Evolutionary conservation across 1,140 invertebrate species (phyloP), one percentile per base, ranked within the genome.

Genomic region (Dreissena polymorpha): DNA sequence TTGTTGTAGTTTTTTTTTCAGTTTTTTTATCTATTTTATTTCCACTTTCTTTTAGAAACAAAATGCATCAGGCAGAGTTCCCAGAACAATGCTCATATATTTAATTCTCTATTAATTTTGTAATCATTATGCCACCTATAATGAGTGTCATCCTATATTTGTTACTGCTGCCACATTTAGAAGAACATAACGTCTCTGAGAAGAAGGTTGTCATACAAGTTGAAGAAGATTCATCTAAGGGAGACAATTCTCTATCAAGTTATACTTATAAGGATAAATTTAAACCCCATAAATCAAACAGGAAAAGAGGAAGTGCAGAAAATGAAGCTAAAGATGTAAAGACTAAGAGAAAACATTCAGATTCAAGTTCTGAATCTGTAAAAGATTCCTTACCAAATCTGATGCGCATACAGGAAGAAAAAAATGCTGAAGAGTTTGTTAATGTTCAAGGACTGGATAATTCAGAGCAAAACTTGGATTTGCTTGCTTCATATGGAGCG

Each of bases 161-260:
- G 39, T 39, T 39, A 68, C 14, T 27, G 67, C 29, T 68, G 23
- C 29, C 23, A 7, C 12, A 39, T 39, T 39, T 25, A 18, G 74
- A 76, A 16, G 64, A 78, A 23, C 60, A 53, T 49, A 16, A 69
- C 72, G 65, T 76, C 12, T 76, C 74, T 49, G 68, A 64, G n/a
- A 64, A 72, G 55, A 72, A 84, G 63, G 73, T 78, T 29, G 74
- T 77, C 16, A 69, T 84, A n/a, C 68, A 69, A 55, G 82, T 84
- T 16, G 82, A 84, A 70, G 82, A 84, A 13, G 78, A 80, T 25
- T 50, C 53, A 0, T 80, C 78, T 0, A 80, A 51, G 78, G 70
- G 53, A 80, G 72, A 67, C 21, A 57, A 73, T 25, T 73, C 79
- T 16, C 6, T 73, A 64, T 73, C 68, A 27, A 74, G 71, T 69